Conservation (phyloP, 2,888 invertebrate species). For the Cotesia congregata region DNA sequence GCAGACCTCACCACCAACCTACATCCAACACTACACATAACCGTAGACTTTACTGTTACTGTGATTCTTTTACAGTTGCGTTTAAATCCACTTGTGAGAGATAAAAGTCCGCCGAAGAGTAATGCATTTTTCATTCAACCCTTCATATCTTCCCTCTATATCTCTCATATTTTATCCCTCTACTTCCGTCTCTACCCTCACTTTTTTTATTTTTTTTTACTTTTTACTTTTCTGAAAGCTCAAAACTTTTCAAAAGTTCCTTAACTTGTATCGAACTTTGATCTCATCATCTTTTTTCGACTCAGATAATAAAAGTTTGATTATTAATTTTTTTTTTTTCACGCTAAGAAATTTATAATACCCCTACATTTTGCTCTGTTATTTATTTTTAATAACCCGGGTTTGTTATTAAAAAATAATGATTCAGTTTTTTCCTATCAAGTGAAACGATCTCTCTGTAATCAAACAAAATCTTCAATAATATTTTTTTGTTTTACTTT, state of each 20-base stretch:
- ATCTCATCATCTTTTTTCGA: neutral
- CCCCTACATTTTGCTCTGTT: neutral
- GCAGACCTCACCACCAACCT: conserved; percentile 25
- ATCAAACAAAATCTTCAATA: no score
- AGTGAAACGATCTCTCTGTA: no score
- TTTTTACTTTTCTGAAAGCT: neutral
- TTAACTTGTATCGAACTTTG: conserved; percentile 49
- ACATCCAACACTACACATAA: neutral
- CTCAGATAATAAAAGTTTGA: neutral
- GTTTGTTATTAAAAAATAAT: no score
- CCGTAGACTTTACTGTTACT: neutral
- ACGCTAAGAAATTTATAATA: neutral
- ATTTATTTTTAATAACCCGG: neutral
- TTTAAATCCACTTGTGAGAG: conserved; percentile 6
- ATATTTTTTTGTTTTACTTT: no score
- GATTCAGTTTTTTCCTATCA: no score
- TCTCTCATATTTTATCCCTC: conserved; percentile 8
- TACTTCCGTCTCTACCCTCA: neutral
- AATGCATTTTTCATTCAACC: conserved; percentile 40
- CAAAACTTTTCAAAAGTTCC: conserved; percentile 54
- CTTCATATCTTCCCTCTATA: neutral
- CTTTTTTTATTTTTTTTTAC: neutral
- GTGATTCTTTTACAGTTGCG: conserved; percentile 20
- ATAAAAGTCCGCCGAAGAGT: conserved; percentile 36
- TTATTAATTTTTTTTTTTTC: neutral